Percentiles rank a stretch among this genome's conserved stretches.
Conservation (phyloP, 1,140 invertebrate genomes). For the Episyrphus balteatus region DNA sequence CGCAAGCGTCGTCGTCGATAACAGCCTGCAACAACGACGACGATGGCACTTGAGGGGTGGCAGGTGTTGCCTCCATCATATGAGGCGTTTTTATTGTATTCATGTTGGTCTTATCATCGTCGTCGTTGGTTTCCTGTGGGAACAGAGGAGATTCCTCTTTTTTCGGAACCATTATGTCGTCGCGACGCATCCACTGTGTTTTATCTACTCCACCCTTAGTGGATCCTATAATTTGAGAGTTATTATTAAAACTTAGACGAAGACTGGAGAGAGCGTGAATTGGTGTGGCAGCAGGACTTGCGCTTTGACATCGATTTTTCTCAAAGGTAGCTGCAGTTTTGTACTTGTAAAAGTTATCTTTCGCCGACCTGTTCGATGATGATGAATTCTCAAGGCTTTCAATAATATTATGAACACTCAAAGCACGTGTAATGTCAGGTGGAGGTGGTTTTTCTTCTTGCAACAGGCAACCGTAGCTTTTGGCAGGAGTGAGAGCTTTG, state of each 20-base stretch:
- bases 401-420: conserved; percentile 22
- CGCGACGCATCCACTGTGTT: neutral
- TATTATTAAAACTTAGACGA: neutral
- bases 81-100: neutral
- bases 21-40: neutral
- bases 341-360: conserved; percentile 36
- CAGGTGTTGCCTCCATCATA: neutral
- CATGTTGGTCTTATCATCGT: neutral
- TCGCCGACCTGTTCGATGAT: conserved; percentile 7
- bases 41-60: neutral
- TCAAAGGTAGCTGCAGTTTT: conserved; percentile 24
- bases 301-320: neutral
- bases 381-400: conserved; percentile 4
- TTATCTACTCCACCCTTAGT: neutral
- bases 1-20: neutral
- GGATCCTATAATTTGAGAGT: neutral
- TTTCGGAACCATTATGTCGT: neutral
- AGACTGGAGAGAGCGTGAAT: conserved; percentile 6
- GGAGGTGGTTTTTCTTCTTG: neutral
- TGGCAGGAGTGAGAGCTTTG: neutral
- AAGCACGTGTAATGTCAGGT: conserved; percentile 15
- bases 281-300: conserved; percentile 18
- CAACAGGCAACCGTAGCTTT: neutral
- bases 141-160: too few species aligned
- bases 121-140: too few species aligned